Conservation (phyloP, 2,888 invertebrate genomes). For the Drosophila colorata region DNA sequence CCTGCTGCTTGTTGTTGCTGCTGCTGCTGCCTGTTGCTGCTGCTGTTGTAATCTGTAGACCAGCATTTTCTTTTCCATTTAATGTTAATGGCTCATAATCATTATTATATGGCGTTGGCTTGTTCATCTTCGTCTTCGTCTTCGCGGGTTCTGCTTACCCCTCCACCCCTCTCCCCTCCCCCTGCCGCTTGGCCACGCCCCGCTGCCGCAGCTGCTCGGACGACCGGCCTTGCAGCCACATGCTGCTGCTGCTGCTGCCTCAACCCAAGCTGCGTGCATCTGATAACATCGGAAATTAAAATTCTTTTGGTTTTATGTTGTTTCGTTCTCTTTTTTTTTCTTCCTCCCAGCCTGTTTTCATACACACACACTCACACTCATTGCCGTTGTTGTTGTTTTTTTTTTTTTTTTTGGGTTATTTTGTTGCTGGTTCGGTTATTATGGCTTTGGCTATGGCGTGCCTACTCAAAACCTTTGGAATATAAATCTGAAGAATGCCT, state of each 20-base stretch:
- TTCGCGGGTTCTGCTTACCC: slow-evolving; percentile 16
- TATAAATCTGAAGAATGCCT: slow-evolving; percentile 80
- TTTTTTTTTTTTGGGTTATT: slow-evolving; percentile 69
- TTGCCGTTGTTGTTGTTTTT: slow-evolving; percentile 43
- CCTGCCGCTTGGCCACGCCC: slow-evolving; percentile 41
- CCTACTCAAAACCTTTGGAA: slow-evolving; percentile 73
- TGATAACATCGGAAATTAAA: slow-evolving; percentile 83
- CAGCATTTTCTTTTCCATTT: slow-evolving; percentile 82
- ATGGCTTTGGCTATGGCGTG: slow-evolving; percentile 61
- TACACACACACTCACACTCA: slow-evolving; percentile 37
- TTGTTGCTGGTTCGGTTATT: slow-evolving; percentile 58
- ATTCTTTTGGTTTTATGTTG: slow-evolving; percentile 82
- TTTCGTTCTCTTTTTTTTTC: slow-evolving; percentile 49
- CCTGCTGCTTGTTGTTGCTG: slow-evolving; percentile 24
- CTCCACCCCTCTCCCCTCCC: neutral
- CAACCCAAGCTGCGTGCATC: slow-evolving; percentile 75
- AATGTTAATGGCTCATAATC: slow-evolving; percentile 82
- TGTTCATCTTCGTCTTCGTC: slow-evolving; percentile 67
- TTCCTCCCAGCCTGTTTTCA: slow-evolving; percentile 55
- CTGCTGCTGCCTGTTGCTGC: slow-evolving; percentile 10
- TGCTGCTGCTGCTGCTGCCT: slow-evolving; percentile 42
- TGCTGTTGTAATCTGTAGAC: slow-evolving; percentile 77
- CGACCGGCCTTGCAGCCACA: slow-evolving; percentile 71
- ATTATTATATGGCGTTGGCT: slow-evolving; percentile 82
- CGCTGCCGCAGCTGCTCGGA: slow-evolving; percentile 18